phyloP scores from a whole-genome alignment of 2,888 invertebrate genomes.

The Brachycybe producta region DNA sequence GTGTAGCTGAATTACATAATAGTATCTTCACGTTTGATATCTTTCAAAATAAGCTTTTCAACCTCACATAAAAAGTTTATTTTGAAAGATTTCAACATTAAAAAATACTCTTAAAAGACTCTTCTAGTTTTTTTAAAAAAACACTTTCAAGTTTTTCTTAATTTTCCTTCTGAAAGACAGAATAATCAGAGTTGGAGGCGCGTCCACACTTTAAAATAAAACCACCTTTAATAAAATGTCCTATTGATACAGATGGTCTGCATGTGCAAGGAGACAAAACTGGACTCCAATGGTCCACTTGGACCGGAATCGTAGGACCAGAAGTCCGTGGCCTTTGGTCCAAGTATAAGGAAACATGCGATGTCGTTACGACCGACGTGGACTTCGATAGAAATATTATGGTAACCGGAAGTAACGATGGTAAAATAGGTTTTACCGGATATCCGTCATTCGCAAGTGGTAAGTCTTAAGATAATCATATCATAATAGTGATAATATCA shows the following conservation, averaged over 20 bases:
- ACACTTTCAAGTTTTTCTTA: too few species aligned
- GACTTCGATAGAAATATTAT: conserved; percentile 30
- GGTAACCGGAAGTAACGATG: conserved; percentile 38
- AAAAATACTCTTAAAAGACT: too few species aligned
- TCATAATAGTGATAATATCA: not conserved
- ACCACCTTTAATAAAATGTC: too few species aligned
- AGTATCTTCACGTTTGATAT: too few species aligned
- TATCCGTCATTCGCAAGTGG: conserved; percentile 34
- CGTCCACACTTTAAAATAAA: too few species aligned
- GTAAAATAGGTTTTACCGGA: conserved; percentile 36
- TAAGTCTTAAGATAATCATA: conserved; percentile 19
- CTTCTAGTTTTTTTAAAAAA: too few species aligned
- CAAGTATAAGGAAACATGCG: conserved; percentile 36
- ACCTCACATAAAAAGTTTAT: too few species aligned
- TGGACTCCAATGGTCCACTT: conserved; percentile 30
- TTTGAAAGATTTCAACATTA: too few species aligned
- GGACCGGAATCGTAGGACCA: conserved; percentile 35
- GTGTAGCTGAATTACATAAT: too few species aligned
- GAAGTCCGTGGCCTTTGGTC: conserved; percentile 36
- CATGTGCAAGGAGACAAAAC: not conserved
- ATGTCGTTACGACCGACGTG: conserved; percentile 34
- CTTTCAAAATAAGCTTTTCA: too few species aligned
- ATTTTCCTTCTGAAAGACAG: too few species aligned
- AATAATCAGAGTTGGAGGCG: too few species aligned
- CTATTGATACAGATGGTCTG: not conserved